Conservation (phyloP, 2,797 vertebrate genomes). For the Lepus oiostolus region DNA sequence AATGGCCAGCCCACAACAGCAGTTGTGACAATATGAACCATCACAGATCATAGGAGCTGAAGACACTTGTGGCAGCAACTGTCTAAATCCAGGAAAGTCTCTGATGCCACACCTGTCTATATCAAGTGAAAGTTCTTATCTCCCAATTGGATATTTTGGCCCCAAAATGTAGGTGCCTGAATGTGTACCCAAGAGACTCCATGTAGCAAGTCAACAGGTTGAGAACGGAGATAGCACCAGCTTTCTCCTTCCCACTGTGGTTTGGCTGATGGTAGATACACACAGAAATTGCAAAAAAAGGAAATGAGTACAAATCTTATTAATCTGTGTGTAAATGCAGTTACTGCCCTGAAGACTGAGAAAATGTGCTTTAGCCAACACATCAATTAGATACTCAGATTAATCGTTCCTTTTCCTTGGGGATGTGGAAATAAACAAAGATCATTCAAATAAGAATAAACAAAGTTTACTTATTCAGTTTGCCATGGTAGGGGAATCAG, state of each 20-base stretch:
- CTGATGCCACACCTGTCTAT: not conserved
- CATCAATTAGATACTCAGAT: not conserved
- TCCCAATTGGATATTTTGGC: not conserved
- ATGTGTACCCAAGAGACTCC: not conserved
- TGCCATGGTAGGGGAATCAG: not conserved
- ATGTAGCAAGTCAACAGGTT: not conserved
- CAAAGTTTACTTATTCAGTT: not conserved
- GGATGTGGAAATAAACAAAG: not conserved
- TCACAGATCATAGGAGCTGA: not conserved
- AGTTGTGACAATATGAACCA: not conserved
- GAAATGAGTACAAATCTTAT: not conserved
- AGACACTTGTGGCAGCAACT: not conserved
- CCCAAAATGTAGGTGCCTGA: not conserved
- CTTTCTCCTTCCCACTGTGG: not conserved
- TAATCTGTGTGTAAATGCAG: not conserved
- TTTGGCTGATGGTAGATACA: not conserved
- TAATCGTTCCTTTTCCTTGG: not conserved
- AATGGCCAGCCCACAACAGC: not conserved
- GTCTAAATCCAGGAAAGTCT: not conserved
- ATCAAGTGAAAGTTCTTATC: not conserved
- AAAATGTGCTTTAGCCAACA: not conserved
- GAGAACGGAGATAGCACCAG: not conserved
- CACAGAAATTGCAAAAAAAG: not conserved
- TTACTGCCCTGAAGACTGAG: not conserved
- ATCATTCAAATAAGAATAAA: not conserved